Conservation (phyloP, 2,113 vertebrate genomes). For the Ptilonorhynchus violaceus region DNA sequence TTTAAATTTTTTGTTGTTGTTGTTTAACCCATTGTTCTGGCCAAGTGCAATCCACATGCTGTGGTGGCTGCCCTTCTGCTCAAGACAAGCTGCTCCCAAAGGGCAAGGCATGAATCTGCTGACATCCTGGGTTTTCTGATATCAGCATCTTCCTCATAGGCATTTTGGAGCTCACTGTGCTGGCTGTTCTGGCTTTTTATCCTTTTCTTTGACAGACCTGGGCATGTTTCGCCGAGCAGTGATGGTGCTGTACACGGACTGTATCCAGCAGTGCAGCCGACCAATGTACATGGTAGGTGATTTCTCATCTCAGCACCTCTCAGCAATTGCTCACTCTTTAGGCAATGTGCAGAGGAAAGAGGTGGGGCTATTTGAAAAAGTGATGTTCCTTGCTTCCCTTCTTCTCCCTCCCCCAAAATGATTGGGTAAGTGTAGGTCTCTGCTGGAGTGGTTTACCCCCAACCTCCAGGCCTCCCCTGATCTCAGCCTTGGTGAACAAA, state of each 20-base stretch:
- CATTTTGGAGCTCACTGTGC: neutral
- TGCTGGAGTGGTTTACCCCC: neutral
- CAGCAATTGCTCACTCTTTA: neutral
- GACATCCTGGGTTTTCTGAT: neutral
- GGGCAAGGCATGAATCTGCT: neutral
- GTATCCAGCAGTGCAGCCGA: slow-evolving; percentile 77
- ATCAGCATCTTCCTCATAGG: neutral
- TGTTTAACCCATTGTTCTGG: neutral
- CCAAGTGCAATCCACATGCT: neutral
- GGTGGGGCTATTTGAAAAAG: neutral
- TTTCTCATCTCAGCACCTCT: neutral
- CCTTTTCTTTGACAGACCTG: slow-evolving; percentile 61
- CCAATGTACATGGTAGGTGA: slow-evolving; percentile 80
- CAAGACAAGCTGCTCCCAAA: neutral
- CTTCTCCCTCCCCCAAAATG: neutral
- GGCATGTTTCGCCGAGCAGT: slow-evolving; percentile 73
- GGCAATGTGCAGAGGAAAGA: neutral
- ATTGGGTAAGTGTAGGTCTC: neutral
- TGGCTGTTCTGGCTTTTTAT: neutral
- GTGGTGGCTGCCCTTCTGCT: neutral
- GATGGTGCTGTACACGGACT: slow-evolving; percentile 78
- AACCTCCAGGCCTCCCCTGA: neutral
- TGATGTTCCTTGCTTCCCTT: neutral
- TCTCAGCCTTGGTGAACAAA: neutral
- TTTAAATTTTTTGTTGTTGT: neutral